Evolutionary conservation across 2,888 invertebrate genomes (phyloP).

Genomic region (Caenorhabditis sp.): DNA sequence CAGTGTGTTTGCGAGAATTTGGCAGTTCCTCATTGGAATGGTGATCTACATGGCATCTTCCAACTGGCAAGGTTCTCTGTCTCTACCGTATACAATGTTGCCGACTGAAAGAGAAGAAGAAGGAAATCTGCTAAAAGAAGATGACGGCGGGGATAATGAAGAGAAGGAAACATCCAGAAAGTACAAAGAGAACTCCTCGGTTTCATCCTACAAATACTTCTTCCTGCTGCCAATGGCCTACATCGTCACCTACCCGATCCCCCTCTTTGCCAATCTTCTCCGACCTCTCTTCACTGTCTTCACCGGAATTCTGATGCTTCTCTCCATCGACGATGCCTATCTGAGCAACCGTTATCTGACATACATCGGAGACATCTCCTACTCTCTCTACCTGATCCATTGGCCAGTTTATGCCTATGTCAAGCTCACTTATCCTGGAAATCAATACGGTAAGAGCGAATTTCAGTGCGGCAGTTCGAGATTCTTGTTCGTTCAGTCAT

Average conservation of each 20-base stretch:
- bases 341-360: slow-evolving; percentile 45
- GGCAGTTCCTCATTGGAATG: slow-evolving; percentile 66
- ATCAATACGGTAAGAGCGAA: slow-evolving; percentile 31
- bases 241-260: slow-evolving; percentile 38
- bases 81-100: slow-evolving; percentile 21
- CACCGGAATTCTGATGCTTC: slow-evolving; percentile 45
- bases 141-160: slow-evolving; percentile 15
- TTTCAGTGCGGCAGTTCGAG: too few species aligned
- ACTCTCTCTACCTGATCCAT: slow-evolving; percentile 65
- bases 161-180: background rate
- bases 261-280: slow-evolving; percentile 23
- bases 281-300: slow-evolving; percentile 38
- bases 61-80: background rate
- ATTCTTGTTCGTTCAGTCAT: too few species aligned
- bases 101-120: slow-evolving; percentile 13
- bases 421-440: slow-evolving; percentile 18
- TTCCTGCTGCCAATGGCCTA: slow-evolving; percentile 43
- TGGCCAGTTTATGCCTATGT: slow-evolving; percentile 59
- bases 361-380: slow-evolving; percentile 66
- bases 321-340: slow-evolving; percentile 42
- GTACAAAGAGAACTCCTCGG: background rate
- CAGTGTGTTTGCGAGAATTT: slow-evolving; percentile 62
- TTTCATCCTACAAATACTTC: slow-evolving; percentile 27
- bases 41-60: slow-evolving; percentile 24
- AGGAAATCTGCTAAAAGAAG: background rate